A percentile compares a stretch with the other conserved stretches of the same genome.
Conservation (phyloP, 1,140 invertebrate genomes). For the Zaprionus vittiger region DNA sequence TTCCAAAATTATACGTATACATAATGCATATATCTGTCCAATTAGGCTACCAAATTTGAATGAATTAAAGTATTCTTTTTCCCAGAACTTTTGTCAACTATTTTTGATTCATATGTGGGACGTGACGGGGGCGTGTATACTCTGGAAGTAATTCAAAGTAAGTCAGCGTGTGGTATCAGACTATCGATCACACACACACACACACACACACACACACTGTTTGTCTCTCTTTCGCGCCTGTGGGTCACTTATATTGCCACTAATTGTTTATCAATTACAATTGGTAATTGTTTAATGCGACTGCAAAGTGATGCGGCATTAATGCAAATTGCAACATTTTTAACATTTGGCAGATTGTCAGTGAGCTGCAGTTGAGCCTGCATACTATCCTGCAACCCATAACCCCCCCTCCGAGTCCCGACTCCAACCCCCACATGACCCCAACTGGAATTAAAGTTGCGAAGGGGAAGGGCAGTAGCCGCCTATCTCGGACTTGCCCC, state of each 20-base stretch:
- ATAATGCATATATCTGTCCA: constrained; percentile 10
- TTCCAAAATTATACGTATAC: not conserved
- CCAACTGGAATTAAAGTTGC: not conserved
- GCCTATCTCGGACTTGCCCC: constrained; percentile 6
- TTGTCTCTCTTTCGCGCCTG: constrained; percentile 6
- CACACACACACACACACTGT: not conserved
- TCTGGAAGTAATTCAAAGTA: not conserved
- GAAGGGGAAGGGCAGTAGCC: not conserved
- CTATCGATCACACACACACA: not conserved
- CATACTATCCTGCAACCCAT: not conserved
- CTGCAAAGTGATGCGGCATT: constrained; percentile 61
- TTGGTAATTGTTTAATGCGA: constrained; percentile 77
- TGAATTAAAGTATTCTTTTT: not conserved
- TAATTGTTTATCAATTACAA: constrained; percentile 80
- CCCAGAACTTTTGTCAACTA: not conserved
- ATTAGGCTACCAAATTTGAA: constrained; percentile 15
- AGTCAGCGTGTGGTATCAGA: not conserved
- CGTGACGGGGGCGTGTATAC: not conserved
- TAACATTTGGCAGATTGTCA: constrained; percentile 30
- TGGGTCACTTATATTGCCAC: constrained; percentile 48
- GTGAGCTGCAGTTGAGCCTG: not conserved
- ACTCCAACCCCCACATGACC: not conserved
- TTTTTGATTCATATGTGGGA: not conserved
- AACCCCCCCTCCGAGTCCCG: not conserved
- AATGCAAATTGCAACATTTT: constrained; percentile 45